Conservation (phyloP, 2,113 vertebrate species). For the Larimichthys crocea region DNA sequence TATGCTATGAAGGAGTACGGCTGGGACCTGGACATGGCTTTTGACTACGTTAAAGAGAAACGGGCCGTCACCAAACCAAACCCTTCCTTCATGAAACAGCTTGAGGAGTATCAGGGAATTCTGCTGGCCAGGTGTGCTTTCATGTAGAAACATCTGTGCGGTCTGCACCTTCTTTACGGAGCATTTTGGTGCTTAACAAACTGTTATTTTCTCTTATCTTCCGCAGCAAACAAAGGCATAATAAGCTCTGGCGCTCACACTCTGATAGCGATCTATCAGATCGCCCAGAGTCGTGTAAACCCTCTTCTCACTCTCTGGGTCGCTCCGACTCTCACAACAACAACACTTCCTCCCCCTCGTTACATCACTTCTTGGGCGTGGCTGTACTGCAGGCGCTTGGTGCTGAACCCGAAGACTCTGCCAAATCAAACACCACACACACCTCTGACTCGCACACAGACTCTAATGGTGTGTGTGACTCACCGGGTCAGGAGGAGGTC, state of each 20-base stretch:
- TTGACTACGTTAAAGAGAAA: conserved; percentile 94
- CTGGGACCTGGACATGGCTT: conserved; percentile 95
- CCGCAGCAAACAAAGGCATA: conserved; percentile 96
- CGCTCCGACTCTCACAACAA: conserved; percentile 85
- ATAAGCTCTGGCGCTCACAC: conserved; percentile 98
- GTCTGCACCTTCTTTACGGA: background rate
- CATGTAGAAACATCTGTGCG: background rate
- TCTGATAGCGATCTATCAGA: conserved; percentile 95
- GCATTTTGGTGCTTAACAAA: background rate
- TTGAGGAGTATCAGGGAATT: conserved; percentile 99
- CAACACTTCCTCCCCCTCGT: conserved; percentile 88
- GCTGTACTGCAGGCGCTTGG: conserved; percentile 78
- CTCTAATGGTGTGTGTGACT: conserved; percentile 56
- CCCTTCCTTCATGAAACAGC: conserved; percentile 97
- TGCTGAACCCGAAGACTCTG: conserved; percentile 11
- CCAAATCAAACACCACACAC: conserved; percentile 19
- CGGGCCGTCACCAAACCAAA: conserved; percentile 96
- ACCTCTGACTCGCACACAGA: conserved; percentile 4
- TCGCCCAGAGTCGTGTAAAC: conserved; percentile 83
- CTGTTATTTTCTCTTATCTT: background rate
- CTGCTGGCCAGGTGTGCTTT: conserved; percentile 91
- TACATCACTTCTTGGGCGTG: conserved; percentile 90
- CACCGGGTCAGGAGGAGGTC: conserved; percentile 43
- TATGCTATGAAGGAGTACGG: conserved; percentile 99
- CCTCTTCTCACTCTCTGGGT: conserved; percentile 56